Evolutionary conservation across 1,140 invertebrate genomes (phyloP), one percentile per base, ranked within the genome.

Genomic region (Ctenoplectra terminalis): DNA sequence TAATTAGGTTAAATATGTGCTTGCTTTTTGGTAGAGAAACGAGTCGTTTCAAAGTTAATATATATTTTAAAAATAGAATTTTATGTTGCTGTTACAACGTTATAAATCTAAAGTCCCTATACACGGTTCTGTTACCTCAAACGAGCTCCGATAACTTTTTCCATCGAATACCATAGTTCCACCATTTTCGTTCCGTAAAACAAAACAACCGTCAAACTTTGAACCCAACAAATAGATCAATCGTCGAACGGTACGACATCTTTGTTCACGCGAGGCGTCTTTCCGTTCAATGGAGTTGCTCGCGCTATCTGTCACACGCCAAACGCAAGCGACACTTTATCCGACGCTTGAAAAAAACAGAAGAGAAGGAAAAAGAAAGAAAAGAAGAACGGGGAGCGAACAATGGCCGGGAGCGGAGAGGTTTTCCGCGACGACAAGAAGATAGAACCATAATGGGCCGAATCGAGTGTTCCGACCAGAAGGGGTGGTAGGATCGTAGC

Each of bases 371-470:
- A 2, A n/a, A 63, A 20, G 34, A 75, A 5, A 9, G 40, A 9
- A 40, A 40, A 4, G 40, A 40, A 4, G 40, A 40, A 40, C 40
- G 73, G 20, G 20, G 60, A 15, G 26, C 29, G 73, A 66, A 75
- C 73, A 75, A 75, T 75, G 60, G 60, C n/a, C 43, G 8, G 17
- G 58, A 11, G n/a, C 31, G 43, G 46, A 50, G 43, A 34, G 29
- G 46, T 75, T 75, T 52, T 37, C 9, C 46, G 60, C n/a, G 73
- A 73, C 20, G 61, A 75, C 46, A 26, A 56, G 70, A 72, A 75
- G 46, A 75, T 66, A 52, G 73, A 52, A 54, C 60, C 73, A 54
- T 75, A 75, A 75, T 66, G 60, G 73, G 61, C 46, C 60, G 73
- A 75, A 66, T 75, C 60, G 60, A 66, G 73, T 75, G 60, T 75